Evolutionary conservation across 2,113 vertebrate genomes (phyloP).

Genomic region (Cynoglossus semilaevis): DNA sequence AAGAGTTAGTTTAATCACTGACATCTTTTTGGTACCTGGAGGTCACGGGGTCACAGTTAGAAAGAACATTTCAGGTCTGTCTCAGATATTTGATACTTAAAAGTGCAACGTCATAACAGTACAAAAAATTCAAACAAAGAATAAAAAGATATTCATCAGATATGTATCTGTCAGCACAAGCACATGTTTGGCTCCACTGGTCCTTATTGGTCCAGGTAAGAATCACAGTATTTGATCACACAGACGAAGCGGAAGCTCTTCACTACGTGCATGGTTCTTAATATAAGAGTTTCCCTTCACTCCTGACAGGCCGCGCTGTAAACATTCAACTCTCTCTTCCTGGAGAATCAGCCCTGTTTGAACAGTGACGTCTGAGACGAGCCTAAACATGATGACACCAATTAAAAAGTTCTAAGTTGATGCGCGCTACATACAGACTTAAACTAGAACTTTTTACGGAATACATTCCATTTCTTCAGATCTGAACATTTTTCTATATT

Average conservation of each 20-base stretch:
- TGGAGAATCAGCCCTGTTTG: conserved; percentile 59
- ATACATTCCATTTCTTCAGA: too few relatives aligned
- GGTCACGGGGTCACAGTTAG: too few relatives aligned
- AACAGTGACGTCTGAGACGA: conserved; percentile 16
- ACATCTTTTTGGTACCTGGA: too few relatives aligned
- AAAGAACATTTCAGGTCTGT: too few relatives aligned
- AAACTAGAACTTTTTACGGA: too few relatives aligned
- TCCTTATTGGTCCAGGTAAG: conserved; percentile 31
- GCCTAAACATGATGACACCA: conserved; percentile 2
- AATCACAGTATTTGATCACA: conserved; percentile 39
- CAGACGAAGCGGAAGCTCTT: conserved; percentile 42
- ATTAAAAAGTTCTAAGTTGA: conserved; percentile 47
- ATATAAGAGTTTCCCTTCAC: conserved; percentile 65
- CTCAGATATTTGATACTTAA: conserved; percentile 19
- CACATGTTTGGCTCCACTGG: conserved; percentile 33
- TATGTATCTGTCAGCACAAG: conserved; percentile 25
- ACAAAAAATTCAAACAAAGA: conserved; percentile 23
- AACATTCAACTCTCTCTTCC: conserved; percentile 47
- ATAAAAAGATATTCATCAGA: conserved; percentile 18
- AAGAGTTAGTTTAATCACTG: too few relatives aligned
- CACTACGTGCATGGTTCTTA: conserved; percentile 55
- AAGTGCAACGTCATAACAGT: conserved; percentile 37
- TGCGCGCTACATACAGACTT: conserved; percentile 38
- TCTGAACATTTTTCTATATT: neutral
- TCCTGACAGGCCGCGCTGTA: conserved; percentile 47